phyloP scores from a whole-genome alignment of 2,113 vertebrate genomes.

The Chlorodrepanis virens region DNA sequence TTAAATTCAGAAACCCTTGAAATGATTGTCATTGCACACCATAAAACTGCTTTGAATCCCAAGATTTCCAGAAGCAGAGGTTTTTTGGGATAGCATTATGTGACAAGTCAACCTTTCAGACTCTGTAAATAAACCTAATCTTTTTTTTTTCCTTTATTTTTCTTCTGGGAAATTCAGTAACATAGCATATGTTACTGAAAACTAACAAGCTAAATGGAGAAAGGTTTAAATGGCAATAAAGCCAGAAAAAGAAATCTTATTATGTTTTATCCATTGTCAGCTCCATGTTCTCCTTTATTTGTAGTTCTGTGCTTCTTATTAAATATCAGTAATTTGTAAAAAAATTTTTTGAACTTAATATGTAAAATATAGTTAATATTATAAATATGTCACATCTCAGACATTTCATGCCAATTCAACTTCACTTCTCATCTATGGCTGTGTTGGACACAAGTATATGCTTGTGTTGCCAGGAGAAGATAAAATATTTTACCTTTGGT shows the following conservation, averaged over 20 bases:
- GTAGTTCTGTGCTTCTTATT: background rate
- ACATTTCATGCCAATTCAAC: background rate
- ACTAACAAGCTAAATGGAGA: background rate
- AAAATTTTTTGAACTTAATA: background rate
- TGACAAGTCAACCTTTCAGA: background rate
- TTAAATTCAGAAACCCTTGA: background rate
- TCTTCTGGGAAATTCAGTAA: background rate
- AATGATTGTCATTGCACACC: background rate
- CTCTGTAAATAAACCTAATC: background rate
- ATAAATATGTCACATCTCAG: background rate
- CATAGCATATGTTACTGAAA: background rate
- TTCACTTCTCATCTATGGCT: background rate
- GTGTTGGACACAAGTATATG: background rate
- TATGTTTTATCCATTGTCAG: background rate
- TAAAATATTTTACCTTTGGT: background rate
- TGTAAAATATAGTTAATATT: background rate
- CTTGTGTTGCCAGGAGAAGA: background rate
- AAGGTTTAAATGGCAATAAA: background rate
- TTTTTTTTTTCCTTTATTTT: background rate
- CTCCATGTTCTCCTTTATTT: background rate
- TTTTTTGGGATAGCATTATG: background rate
- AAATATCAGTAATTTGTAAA: background rate
- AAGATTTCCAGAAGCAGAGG: background rate
- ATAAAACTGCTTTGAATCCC: background rate
- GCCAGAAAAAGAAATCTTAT: background rate